Percentiles rank a stretch among this genome's conserved stretches.
Conservation (phyloP, 92 coral and sea anemone genomes). For the Porites evermanni region DNA sequence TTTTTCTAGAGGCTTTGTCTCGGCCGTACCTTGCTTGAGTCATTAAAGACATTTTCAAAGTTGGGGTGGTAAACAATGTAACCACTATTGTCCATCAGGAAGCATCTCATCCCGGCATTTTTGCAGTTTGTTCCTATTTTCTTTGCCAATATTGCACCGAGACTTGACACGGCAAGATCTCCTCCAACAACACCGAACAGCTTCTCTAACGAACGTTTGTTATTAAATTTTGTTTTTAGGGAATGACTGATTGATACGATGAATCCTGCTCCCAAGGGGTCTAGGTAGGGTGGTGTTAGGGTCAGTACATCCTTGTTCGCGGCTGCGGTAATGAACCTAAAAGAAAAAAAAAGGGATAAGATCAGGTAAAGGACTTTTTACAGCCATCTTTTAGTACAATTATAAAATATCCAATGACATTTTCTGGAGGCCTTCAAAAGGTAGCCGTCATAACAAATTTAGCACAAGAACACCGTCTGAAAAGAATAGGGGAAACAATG, state of each 20-base stretch:
- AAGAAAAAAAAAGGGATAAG: background rate
- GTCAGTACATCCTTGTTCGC: conserved; percentile 33
- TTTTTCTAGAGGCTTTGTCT: background rate
- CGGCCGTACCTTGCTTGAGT: conserved; percentile 37
- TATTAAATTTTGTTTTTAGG: conserved; percentile 19
- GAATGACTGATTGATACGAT: conserved; percentile 66
- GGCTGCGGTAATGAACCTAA: conserved; percentile 65
- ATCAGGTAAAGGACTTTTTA: background rate
- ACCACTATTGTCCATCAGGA: conserved; percentile 71
- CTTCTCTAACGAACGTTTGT: conserved; percentile 12
- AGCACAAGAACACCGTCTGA: too few species aligned
- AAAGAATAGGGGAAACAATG: too few species aligned
- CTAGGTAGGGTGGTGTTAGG: conserved; percentile 76
- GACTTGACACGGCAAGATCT: conserved; percentile 58
- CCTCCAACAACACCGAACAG: conserved; percentile 72
- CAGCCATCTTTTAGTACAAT: too few species aligned
- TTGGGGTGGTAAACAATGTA: conserved; percentile 77
- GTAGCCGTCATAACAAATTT: too few species aligned
- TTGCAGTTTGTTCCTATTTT: conserved; percentile 52
- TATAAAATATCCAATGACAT: too few species aligned
- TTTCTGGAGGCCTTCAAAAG: too few species aligned
- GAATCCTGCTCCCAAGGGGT: conserved; percentile 79
- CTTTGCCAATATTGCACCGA: conserved; percentile 43
- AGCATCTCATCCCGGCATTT: conserved; percentile 46
- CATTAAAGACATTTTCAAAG: conserved; percentile 68